Evolutionary conservation across 2,797 vertebrate species (phyloP).

Genomic region (Cyprinodon diabolis): DNA sequence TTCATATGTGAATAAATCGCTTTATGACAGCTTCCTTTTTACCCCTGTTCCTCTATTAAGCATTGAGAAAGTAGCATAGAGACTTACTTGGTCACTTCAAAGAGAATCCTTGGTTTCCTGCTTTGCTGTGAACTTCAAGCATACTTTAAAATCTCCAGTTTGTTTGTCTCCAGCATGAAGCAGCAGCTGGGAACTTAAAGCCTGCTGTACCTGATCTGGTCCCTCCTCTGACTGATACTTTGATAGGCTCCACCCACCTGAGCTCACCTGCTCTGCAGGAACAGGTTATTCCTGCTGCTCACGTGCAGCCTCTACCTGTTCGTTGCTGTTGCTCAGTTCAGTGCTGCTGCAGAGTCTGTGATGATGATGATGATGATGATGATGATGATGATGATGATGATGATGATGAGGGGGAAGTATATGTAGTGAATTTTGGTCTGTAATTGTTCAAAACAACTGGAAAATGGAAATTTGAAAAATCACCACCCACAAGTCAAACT

Average conservation of each 20-base stretch:
- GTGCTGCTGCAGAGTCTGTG: neutral
- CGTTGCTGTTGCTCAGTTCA: neutral
- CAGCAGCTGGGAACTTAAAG: constrained; percentile 22
- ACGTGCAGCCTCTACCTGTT: neutral
- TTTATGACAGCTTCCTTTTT: neutral
- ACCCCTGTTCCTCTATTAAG: neutral
- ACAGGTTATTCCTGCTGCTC: constrained; percentile 39
- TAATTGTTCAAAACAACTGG: too few species aligned
- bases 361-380: neutral
- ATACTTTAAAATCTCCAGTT: neutral
- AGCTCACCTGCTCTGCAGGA: constrained; percentile 51
- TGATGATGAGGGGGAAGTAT: too few species aligned
- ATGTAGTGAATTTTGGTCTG: too few species aligned
- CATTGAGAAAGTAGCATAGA: neutral
- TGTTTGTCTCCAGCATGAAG: constrained; percentile 8
- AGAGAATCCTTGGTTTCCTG: neutral
- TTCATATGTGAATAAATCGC: too few species aligned
- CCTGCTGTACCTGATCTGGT: constrained; percentile 51
- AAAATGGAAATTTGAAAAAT: too few species aligned
- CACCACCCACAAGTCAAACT: too few species aligned
- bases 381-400: too few species aligned
- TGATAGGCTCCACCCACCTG: constrained; percentile 42
- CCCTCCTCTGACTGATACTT: constrained; percentile 21
- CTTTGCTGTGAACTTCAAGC: neutral
- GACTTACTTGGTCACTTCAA: constrained; percentile 49